These are phyloP conservation scores for Muscina levida DNA, from an alignment of 2,888 invertebrate species.

Conservation along the genomic window DNA sequence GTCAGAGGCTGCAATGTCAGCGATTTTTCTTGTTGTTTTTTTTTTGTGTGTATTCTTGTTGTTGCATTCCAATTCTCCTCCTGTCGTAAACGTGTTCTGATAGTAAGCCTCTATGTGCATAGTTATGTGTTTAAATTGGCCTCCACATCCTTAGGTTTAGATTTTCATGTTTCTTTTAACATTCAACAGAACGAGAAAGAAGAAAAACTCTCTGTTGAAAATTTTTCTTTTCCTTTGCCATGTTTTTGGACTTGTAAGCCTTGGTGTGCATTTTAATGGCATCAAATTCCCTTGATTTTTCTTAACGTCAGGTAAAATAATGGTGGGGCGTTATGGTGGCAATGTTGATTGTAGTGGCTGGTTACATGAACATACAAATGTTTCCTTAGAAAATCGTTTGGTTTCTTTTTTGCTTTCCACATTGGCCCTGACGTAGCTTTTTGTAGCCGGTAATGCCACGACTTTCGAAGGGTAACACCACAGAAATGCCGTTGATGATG, in stretches of 20 bases:
- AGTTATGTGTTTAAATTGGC: not conserved
- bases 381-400: slow-evolving; percentile 16
- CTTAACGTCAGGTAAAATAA: slow-evolving; percentile 24
- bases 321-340: not conserved
- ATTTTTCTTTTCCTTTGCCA: slow-evolving; percentile 14
- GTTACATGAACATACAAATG: slow-evolving; percentile 2
- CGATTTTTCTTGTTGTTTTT: slow-evolving; percentile 56
- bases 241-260: slow-evolving; percentile 38
- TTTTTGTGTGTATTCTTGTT: slow-evolving; percentile 20
- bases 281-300: slow-evolving; percentile 57
- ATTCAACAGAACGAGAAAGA: not conserved
- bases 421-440: not conserved
- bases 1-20: slow-evolving; percentile 60
- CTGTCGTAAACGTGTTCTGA: too few species aligned
- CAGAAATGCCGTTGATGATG: too few species aligned
- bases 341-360: not conserved
- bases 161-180: slow-evolving; percentile 3
- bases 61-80: not conserved
- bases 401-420: not conserved
- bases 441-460: not conserved
- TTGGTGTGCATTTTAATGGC: slow-evolving; percentile 60
- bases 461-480: too few species aligned
- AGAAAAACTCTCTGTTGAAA: not conserved
- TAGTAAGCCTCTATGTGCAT: not conserved
- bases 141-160: slow-evolving; percentile 3